Evolutionary conservation across 2,888 invertebrate species (phyloP).

Genomic region (Sarcophaga subvicina): DNA sequence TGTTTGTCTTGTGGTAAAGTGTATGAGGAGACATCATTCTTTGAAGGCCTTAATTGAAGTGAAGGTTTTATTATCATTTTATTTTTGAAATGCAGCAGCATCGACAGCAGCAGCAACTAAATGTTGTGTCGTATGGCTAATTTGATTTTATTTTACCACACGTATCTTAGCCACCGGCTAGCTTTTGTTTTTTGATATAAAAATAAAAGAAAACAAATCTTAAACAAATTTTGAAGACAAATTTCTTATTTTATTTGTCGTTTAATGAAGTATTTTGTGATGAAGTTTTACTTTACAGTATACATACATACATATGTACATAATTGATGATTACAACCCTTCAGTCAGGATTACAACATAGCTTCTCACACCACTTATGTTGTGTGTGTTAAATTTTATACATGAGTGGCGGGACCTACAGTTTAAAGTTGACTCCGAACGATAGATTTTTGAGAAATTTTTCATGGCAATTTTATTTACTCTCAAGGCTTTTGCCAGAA

Average conservation of each 20-base stretch:
- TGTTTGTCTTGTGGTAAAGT: background rate
- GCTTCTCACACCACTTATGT: too few species aligned
- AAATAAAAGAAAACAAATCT: background rate
- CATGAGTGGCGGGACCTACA: too few species aligned
- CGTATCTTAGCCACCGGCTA: slow-evolving; percentile 43
- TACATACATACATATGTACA: too few species aligned
- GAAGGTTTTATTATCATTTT: background rate
- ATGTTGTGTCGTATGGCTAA: background rate
- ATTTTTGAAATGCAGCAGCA: background rate
- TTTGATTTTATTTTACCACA: slow-evolving; percentile 41
- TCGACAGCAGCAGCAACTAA: background rate
- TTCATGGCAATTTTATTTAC: too few species aligned
- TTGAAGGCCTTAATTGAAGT: background rate
- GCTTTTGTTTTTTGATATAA: background rate
- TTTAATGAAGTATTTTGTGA: background rate
- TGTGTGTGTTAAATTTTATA: too few species aligned
- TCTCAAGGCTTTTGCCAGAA: too few species aligned
- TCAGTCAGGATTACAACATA: too few species aligned
- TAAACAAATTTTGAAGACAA: slow-evolving; percentile 23
- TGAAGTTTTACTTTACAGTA: too few species aligned
- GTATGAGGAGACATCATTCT: too few species aligned
- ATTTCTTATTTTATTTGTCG: background rate
- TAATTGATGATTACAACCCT: too few species aligned
- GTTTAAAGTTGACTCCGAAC: too few species aligned
- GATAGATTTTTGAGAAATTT: too few species aligned